phyloP scores from a whole-genome alignment of 2,797 vertebrate species.

The Sebastes trivittatus region DNA sequence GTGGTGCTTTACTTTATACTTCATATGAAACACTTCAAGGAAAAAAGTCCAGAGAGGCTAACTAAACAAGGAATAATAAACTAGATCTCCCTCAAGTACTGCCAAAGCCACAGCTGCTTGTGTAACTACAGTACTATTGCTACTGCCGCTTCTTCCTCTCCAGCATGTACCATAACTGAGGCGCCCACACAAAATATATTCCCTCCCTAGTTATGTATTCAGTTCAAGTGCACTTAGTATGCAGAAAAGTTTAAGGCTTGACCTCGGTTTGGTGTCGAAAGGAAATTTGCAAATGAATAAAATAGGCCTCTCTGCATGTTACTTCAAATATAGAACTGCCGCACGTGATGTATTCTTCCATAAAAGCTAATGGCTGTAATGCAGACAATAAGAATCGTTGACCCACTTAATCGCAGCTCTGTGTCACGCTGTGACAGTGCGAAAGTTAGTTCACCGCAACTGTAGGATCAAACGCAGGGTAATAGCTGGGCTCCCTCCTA shows the following conservation, averaged over 20 bases:
- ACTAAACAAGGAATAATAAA: slow-evolving; percentile 79
- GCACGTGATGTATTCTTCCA: slow-evolving; percentile 49
- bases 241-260: slow-evolving; percentile 52
- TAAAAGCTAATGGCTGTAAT: slow-evolving; percentile 61
- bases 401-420: slow-evolving; percentile 63
- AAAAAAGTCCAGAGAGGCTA: slow-evolving; percentile 61
- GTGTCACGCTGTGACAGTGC: slow-evolving; percentile 42
- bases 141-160: slow-evolving; percentile 40
- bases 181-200: slow-evolving; percentile 48
- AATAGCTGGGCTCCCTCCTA: slow-evolving; percentile 46
- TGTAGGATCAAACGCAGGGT: slow-evolving; percentile 43
- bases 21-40: slow-evolving; percentile 58
- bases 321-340: slow-evolving; percentile 36
- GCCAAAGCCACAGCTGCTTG: slow-evolving; percentile 57
- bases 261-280: slow-evolving; percentile 48
- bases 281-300: slow-evolving; percentile 55
- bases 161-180: slow-evolving; percentile 29
- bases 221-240: slow-evolving; percentile 47
- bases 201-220: slow-evolving; percentile 40
- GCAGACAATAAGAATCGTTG: slow-evolving; percentile 65
- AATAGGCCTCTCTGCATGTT: slow-evolving; percentile 38
- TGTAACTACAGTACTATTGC: slow-evolving; percentile 41
- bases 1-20: slow-evolving; percentile 59
- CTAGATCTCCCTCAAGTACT: slow-evolving; percentile 59
- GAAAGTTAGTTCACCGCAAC: slow-evolving; percentile 47